Evolutionary conservation across 2,797 vertebrate genomes (phyloP).

Genomic region (Takifugu rubripes): DNA sequence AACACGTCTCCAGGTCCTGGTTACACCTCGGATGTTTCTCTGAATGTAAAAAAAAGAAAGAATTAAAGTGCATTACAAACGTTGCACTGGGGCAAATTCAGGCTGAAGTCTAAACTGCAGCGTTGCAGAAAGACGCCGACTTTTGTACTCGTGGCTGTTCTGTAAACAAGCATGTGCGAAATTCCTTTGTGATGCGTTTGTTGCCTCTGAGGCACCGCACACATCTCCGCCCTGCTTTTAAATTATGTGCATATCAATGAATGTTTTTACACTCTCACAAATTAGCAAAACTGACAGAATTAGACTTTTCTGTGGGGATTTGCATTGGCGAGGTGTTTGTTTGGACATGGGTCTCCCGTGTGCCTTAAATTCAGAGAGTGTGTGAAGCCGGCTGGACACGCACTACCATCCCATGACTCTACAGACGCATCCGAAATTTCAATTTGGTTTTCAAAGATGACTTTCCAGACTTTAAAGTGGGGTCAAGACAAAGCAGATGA

Average conservation of each 20-base stretch:
- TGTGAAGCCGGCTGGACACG: no score
- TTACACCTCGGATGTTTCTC: no score
- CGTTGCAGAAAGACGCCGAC: slow-evolving; percentile 14
- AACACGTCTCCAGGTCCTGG: no score
- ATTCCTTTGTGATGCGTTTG: slow-evolving; percentile 34
- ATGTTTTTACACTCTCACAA: slow-evolving; percentile 23
- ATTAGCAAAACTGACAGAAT: slow-evolving; percentile 30
- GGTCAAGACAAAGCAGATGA: slow-evolving; percentile 29
- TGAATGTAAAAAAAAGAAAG: no score
- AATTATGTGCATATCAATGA: slow-evolving; percentile 55
- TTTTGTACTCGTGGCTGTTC: slow-evolving; percentile 27
- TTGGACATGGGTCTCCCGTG: background rate
- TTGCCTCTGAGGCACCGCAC: slow-evolving; percentile 43
- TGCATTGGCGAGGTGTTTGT: slow-evolving; percentile 17
- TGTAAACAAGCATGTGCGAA: slow-evolving; percentile 3
- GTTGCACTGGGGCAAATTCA: background rate
- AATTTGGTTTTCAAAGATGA: background rate
- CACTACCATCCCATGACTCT: no score
- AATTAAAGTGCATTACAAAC: background rate
- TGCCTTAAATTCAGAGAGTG: no score
- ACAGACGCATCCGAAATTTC: no score
- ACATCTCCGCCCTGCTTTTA: slow-evolving; percentile 36
- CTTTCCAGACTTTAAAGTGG: slow-evolving; percentile 44
- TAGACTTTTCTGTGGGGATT: slow-evolving; percentile 6
- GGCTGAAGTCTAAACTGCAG: background rate